Evolutionary conservation across 2,797 vertebrate genomes (phyloP), one percentile per base, ranked within the genome.

Genomic region (Liparis tanakae): DNA sequence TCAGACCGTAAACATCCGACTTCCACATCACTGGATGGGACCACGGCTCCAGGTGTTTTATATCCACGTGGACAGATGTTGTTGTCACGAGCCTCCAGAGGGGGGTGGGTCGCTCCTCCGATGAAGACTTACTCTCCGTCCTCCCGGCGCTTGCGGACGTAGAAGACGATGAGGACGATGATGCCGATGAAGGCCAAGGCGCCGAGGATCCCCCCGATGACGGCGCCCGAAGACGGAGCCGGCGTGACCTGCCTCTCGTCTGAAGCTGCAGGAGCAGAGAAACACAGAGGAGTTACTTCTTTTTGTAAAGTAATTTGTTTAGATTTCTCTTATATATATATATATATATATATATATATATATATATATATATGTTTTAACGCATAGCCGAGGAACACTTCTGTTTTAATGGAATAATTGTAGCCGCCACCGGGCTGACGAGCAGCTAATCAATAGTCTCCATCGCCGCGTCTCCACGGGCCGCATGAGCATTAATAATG

Each of bases 41-140:
- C 25, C 2, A 30, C 25, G 25, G 2, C 25, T 2, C 25, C 25
- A 30, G 25, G 25, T 30, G 25, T 30, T 30, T 30, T 30, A 30
- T 30, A 30, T 30, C 25, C 25, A 4, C 4, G 25, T 30, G 25
- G 25, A 30, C 25, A 30, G 25, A 30, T 30, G 25, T 30, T 30
- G 25, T 4, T 30, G 25, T 30, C 25, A 30, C 68, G 67, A 4
- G 65, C 60, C 77, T 83, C 83, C 86, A 89, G 78, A 82, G 78
- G 73, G 4, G 43, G 4, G 48, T 18, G 71, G 77, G 57, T 70
- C 14, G 46, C 56, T 71, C 25, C 25, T 30, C 25, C 25, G 50
- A 78, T 63, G 70, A 71, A 78, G 70, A 93, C 94, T 93, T 55
- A 94, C 93, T 94, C 93, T 76, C 46, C 81, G 1, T 91, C 89